These are phyloP conservation scores for Cygnus buccinator DNA, from an alignment of 2,113 vertebrate species.

Conservation along the genomic window DNA sequence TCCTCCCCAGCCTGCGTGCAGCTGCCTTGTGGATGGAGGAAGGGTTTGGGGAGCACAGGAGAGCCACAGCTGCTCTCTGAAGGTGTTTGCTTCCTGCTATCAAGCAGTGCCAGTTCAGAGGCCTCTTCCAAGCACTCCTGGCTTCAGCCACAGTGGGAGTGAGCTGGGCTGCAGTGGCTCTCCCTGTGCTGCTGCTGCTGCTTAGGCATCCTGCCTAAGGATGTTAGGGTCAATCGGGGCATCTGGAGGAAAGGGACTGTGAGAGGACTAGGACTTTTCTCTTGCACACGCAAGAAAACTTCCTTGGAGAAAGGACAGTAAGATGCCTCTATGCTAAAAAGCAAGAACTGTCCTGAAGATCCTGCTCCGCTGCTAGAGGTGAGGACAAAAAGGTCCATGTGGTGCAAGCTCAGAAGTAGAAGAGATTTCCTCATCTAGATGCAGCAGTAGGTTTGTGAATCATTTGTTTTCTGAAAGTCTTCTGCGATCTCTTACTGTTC, in stretches of 20 bases:
- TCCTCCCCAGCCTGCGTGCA: not conserved
- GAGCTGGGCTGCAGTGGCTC: not conserved
- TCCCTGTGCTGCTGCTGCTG: not conserved
- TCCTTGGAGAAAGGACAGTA: not conserved
- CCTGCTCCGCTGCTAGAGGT: not conserved
- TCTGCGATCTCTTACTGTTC: constrained; percentile 2
- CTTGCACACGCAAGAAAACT: not conserved
- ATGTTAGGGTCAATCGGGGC: not conserved
- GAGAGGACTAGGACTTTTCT: not conserved
- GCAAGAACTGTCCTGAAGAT: not conserved
- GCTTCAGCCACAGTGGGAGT: not conserved
- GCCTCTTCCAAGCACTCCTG: not conserved
- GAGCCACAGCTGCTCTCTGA: not conserved
- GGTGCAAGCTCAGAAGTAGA: not conserved
- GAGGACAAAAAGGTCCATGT: not conserved
- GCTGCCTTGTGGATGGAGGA: not conserved
- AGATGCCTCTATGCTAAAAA: not conserved
- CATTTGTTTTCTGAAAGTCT: not conserved
- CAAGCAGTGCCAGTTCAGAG: not conserved
- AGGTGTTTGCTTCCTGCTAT: not conserved
- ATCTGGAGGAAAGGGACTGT: not conserved
- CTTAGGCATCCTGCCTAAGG: not conserved
- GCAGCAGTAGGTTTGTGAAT: not conserved
- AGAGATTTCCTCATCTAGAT: not conserved
- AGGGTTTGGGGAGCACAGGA: not conserved